A percentile compares a stretch with the other conserved stretches of the same genome.
Evolutionary conservation across 2,888 invertebrate species (phyloP).

Genomic region (Callyntrura sp.): DNA sequence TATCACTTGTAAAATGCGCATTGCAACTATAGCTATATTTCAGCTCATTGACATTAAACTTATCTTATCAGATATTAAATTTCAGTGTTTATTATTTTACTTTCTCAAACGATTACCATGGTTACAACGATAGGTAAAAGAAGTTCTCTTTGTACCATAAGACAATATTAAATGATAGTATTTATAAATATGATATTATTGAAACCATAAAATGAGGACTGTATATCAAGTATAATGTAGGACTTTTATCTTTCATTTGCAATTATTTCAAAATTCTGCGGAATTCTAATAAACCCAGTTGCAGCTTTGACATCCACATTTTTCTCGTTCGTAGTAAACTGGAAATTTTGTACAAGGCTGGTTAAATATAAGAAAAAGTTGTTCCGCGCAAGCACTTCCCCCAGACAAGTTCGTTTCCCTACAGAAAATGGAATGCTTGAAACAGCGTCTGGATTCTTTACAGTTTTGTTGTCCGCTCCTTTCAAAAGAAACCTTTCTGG

Average conservation of each 20-base stretch:
- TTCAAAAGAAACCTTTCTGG: conserved; percentile 77
- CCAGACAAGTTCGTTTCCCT: conserved; percentile 73
- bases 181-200: too few relatives aligned
- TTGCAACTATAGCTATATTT: too few relatives aligned
- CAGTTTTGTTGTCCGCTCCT: conserved; percentile 17
- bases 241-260: not conserved
- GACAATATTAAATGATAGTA: too few relatives aligned
- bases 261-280: not conserved
- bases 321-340: not conserved
- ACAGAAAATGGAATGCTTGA: conserved; percentile 72
- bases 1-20: too few relatives aligned
- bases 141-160: too few relatives aligned
- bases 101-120: too few relatives aligned
- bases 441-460: not conserved
- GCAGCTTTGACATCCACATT: not conserved
- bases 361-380: conserved; percentile 69
- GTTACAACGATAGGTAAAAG: too few relatives aligned
- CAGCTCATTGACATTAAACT: too few relatives aligned
- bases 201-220: too few relatives aligned
- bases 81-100: too few relatives aligned
- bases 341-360: conserved; percentile 62
- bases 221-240: too few relatives aligned
- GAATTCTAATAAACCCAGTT: not conserved
- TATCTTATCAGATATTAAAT: too few relatives aligned
- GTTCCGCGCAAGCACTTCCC: conserved; percentile 62